Evolutionary conservation across 2,888 invertebrate species (phyloP), one percentile per base, ranked within the genome.

Genomic region (Heliothis peltigera): DNA sequence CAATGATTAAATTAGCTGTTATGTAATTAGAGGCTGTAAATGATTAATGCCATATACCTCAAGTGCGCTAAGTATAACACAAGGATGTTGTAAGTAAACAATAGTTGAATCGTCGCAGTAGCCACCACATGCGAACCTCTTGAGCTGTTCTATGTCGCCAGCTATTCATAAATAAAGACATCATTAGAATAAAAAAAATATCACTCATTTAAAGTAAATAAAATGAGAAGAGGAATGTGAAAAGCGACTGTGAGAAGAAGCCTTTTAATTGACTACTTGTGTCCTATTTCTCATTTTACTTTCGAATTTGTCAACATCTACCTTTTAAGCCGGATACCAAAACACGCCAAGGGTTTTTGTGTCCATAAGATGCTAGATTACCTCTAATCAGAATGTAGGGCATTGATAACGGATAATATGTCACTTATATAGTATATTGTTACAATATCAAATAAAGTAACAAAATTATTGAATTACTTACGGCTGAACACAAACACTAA

Each of bases 321-420:
- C 97, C 97, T 97, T 98, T 98, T 85, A 98, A 95, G 90, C 98
- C 98, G 85, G 98, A 97, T 83, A 98, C 98, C 89, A 97, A 96
- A 83, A 98, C 98, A 91, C 97, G 96, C 97, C 98, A 98, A 91
- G 98, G 98, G 95, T 97, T 97, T 95, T 97, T 97, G 95, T 97
- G 97, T 95, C 97, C 97, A 92, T 98, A 98, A 54, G 98, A 97
- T 91, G 97, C 97, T 89, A 98, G 96, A 95, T 98, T 98, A 94
- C 98, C 98, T 92, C 98, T 96, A 87, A 98, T 97, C 95, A 98
- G 96, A 96, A 98, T 97, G 96, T 98, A 98, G 95, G 98, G 98
- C 98, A 98, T 98, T 95, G 94, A 95, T 92, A 90, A 95, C 94
- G 87, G 92, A 87, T 91, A 82, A 55, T 62, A 74, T 78, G 71